phyloP scores from a whole-genome alignment of 2,888 invertebrate species.

The Leucophenga maculata region DNA sequence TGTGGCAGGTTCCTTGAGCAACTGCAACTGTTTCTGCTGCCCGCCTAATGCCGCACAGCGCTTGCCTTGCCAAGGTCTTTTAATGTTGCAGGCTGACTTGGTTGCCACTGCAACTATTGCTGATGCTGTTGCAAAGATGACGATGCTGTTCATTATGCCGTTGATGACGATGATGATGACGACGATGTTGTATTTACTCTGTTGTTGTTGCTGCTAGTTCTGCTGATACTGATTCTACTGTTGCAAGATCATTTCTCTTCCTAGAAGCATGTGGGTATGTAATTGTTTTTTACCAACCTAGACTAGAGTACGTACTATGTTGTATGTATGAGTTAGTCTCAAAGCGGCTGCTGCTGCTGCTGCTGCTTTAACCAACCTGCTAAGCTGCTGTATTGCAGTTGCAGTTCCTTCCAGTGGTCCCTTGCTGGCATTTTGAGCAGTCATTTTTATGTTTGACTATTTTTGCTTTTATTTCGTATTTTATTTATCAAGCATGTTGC shows the following conservation, averaged over 20 bases:
- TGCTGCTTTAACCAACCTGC: background rate
- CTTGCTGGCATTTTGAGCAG: slow-evolving; percentile 3
- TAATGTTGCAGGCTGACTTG: slow-evolving; percentile 8
- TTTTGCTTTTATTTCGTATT: background rate
- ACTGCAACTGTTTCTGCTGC: slow-evolving; percentile 38
- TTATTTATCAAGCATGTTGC: slow-evolving; percentile 8
- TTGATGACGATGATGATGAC: slow-evolving; percentile 28
- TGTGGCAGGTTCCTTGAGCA: slow-evolving; percentile 58
- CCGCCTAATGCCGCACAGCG: slow-evolving; percentile 24
- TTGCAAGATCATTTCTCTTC: slow-evolving; percentile 63
- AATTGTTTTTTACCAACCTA: slow-evolving; percentile 52
- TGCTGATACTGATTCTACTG: slow-evolving; percentile 42
- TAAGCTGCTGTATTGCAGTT: background rate
- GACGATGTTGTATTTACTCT: slow-evolving; percentile 33
- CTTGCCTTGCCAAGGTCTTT: slow-evolving; percentile 61
- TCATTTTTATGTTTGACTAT: background rate
- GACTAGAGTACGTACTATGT: too few relatives aligned
- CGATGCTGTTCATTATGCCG: background rate
- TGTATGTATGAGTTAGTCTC: background rate
- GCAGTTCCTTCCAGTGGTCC: background rate
- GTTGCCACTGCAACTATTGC: slow-evolving; percentile 27
- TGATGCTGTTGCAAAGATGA: slow-evolving; percentile 19
- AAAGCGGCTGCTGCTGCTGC: background rate
- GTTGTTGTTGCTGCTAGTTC: slow-evolving; percentile 32
- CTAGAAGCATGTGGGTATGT: slow-evolving; percentile 59